Conservation (phyloP, 2,113 vertebrate species). For the Plecturocebus donacophilus region DNA sequence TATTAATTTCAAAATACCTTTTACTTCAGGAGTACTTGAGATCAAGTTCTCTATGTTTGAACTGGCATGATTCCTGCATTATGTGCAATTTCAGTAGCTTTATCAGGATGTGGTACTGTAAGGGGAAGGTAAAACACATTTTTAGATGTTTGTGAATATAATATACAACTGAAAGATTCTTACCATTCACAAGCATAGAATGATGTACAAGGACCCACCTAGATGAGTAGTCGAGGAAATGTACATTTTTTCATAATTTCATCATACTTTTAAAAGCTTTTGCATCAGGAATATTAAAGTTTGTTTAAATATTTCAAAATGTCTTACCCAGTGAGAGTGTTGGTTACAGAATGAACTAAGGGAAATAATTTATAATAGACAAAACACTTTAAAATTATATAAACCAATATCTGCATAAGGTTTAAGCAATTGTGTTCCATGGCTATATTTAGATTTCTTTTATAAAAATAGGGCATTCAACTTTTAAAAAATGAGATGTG, state of each 20-base stretch:
- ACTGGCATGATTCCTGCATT: not conserved
- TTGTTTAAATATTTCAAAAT: slow-evolving; percentile 55
- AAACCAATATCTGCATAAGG: not conserved
- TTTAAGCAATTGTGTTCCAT: not conserved
- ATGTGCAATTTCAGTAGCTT: not conserved
- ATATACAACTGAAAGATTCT: not conserved
- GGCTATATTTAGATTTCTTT: not conserved
- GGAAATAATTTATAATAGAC: slow-evolving; percentile 48
- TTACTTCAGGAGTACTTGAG: slow-evolving; percentile 3
- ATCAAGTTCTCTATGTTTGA: not conserved
- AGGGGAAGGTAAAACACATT: not conserved
- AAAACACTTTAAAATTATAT: slow-evolving; percentile 10
- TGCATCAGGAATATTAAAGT: slow-evolving; percentile 6
- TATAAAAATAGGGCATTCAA: slow-evolving; percentile 5
- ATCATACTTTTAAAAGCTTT: not conserved
- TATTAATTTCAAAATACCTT: slow-evolving; percentile 34
- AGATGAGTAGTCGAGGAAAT: slow-evolving; percentile 3
- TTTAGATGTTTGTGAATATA: slow-evolving; percentile 15
- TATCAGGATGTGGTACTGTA: not conserved
- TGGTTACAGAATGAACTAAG: slow-evolving; percentile 17
- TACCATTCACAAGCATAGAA: not conserved
- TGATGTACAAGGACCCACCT: not conserved
- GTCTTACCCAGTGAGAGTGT: not conserved
- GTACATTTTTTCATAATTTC: not conserved
- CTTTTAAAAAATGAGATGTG: slow-evolving; percentile 44